phyloP scores from a whole-genome alignment of 1,140 invertebrate genomes.

The Diploscapter pachys region DNA sequence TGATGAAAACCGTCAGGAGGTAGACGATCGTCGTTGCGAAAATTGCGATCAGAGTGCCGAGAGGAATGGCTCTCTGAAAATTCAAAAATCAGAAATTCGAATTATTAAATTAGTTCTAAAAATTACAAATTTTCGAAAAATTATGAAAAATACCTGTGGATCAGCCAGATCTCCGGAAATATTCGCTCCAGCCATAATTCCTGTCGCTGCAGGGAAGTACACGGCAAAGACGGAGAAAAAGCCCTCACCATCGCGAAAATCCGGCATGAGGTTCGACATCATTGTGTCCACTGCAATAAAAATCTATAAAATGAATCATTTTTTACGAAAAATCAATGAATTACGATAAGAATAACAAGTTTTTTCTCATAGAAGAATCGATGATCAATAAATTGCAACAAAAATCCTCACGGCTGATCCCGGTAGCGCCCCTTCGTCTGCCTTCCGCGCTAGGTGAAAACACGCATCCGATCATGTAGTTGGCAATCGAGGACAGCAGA shows the following conservation, averaged over 20 bases:
- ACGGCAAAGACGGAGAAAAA: conserved; percentile 93
- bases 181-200: conserved; percentile 85
- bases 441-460: conserved; percentile 77
- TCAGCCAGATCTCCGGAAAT: conserved; percentile 91
- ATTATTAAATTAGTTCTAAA: too few relatives aligned
- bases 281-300: conserved; percentile 59
- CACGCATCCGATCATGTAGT: conserved; percentile 82
- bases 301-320: neutral
- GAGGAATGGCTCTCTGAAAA: conserved; percentile 56
- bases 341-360: too few relatives aligned
- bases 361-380: too few relatives aligned
- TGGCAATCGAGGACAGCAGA: conserved; percentile 78
- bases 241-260: conserved; percentile 68
- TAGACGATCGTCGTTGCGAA: conserved; percentile 61
- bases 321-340: too few relatives aligned
- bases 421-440: conserved; percentile 78
- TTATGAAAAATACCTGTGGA: conserved; percentile 57
- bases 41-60: conserved; percentile 63
- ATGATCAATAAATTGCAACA: neutral
- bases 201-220: conserved; percentile 94
- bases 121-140: too few relatives aligned
- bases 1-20: conserved; percentile 58
- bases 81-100: neutral
- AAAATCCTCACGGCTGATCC: conserved; percentile 66
- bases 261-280: conserved; percentile 71